A percentile compares a stretch with the other conserved stretches of the same genome.
Evolutionary conservation across 2,113 vertebrate species (phyloP).

Genomic region (Cygnus atratus): DNA sequence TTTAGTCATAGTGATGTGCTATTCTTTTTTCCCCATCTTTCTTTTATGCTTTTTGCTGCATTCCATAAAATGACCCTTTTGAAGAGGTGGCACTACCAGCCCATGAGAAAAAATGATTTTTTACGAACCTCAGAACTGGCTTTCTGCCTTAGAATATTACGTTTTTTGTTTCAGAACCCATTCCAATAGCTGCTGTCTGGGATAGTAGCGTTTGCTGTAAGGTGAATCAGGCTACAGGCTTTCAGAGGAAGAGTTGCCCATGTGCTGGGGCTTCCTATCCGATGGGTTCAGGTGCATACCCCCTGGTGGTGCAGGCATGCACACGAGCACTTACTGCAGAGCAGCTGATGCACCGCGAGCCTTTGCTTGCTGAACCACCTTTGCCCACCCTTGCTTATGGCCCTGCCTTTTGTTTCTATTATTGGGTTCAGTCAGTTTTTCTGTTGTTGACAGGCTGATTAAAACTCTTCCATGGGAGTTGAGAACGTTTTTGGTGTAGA

Average conservation of each 20-base stretch:
- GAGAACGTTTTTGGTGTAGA: not conserved
- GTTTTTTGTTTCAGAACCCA: not conserved
- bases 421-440: not conserved
- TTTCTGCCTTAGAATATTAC: not conserved
- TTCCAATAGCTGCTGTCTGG: not conserved
- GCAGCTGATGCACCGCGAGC: fast-evolving
- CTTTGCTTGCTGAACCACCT: not conserved
- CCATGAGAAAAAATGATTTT: not conserved
- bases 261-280: not conserved
- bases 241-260: not conserved
- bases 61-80: not conserved
- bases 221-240: not conserved
- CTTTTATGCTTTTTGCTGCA: not conserved
- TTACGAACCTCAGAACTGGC: not conserved
- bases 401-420: not conserved
- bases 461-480: not conserved
- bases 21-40: not conserved
- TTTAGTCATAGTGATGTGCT: not conserved
- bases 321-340: not conserved
- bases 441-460: not conserved
- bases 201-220: not conserved
- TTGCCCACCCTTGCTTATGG: not conserved
- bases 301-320: not conserved
- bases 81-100: not conserved
- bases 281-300: not conserved